Base-by-base conservation (phyloP, 2,888 invertebrate genomes). In the Drosophila eohydei region DNA sequence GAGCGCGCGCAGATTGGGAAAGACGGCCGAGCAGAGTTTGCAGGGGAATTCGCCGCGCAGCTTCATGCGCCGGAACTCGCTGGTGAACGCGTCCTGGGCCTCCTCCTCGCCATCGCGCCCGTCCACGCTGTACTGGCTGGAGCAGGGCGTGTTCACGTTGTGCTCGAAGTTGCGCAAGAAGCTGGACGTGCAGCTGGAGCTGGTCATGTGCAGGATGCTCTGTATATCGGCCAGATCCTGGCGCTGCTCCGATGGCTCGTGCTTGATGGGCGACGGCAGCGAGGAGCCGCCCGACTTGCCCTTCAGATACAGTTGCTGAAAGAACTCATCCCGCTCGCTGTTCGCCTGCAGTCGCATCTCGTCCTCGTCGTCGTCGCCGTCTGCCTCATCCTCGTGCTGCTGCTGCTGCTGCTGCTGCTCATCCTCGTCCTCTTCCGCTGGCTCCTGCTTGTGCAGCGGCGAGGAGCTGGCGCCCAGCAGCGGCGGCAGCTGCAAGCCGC, bases 31-130 rank as follows among this genome's bases (percentile, higher is more conserved):
- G 92, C 98, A 98, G n/a, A 98, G 94, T 70, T 97, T 95, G 92
- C 98, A 98, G 0, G 97, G 97, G 89, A 97, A 98, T 90, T 97
- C 97, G 0, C 97, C 97, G 41, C 97, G 95, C 52, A 97, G 91
- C 90, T 97, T 97, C 97, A 97, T 97, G 80, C 96, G 95, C n/a
- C 97, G 94, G 82, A 97, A 97, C 83, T 97, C 97, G 0, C 96
- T 95, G 1, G 97, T 96, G 84, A 97, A 97, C 41, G 95, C 95
- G 89, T 97, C 97, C 91, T 97, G 97, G 0, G 95, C 95, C 91
- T 97, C 97, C 89, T 97, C 95, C 78, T 95, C 95, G 54, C 94
- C 94, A 7, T 86, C 89, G 9, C 83, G 76, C 0, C 92, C 91
- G 6, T 92, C 92, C 38, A 91, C 63, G n/a, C 91, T 90, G 64